Evolutionary conservation across 2,797 vertebrate species (phyloP).

Genomic region (Pantherophis vulpinus): DNA sequence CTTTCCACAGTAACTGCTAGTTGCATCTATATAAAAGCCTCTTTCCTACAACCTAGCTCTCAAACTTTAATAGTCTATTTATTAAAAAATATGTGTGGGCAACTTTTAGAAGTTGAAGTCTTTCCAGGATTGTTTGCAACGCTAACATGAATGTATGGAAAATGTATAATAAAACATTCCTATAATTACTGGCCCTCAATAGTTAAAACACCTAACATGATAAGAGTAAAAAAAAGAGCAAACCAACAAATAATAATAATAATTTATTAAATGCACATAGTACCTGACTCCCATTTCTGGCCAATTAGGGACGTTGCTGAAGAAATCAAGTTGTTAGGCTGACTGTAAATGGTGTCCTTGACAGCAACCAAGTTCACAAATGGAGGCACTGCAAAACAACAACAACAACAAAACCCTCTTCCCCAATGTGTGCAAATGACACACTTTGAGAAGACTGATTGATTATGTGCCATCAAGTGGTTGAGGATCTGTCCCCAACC

Average conservation of each 20-base stretch:
- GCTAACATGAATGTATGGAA: neutral
- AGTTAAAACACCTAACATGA: neutral
- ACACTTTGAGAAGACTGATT: neutral
- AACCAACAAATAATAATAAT: neutral
- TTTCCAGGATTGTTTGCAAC: neutral
- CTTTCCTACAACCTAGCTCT: neutral
- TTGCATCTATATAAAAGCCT: neutral
- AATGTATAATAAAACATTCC: neutral
- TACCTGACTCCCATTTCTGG: neutral
- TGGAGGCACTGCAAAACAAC: neutral
- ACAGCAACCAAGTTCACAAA: neutral
- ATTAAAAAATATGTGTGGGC: neutral
- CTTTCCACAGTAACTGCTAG: neutral
- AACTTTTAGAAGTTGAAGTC: neutral
- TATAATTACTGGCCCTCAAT: neutral
- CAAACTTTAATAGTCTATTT: neutral
- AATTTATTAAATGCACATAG: neutral
- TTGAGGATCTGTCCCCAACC: neutral
- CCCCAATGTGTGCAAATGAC: neutral
- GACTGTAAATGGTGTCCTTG: neutral
- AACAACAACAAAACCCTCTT: neutral
- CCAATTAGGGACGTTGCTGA: neutral
- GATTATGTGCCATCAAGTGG: neutral
- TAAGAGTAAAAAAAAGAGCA: neutral
- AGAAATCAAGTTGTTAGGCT: neutral